These are phyloP conservation scores for Salvelinus namaycush DNA, from an alignment of 2,113 vertebrate species.

Conservation along the genomic window DNA sequence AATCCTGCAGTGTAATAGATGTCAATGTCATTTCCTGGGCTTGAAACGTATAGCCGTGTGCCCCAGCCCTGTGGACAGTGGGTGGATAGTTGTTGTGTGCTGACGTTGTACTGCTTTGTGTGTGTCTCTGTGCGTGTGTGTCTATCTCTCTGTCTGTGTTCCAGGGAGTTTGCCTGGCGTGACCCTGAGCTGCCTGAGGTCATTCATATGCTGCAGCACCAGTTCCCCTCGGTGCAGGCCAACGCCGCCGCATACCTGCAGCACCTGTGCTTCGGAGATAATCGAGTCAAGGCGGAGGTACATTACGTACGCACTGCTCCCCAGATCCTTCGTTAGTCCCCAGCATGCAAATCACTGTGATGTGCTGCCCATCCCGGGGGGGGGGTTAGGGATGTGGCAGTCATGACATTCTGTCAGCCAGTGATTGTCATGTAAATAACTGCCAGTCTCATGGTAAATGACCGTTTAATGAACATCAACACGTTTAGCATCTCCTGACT, in stretches of 20 bases:
- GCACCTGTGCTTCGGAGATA: conserved; percentile 95
- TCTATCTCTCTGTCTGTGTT: conserved; percentile 32
- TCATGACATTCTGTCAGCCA: too few relatives aligned
- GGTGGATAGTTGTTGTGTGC: background rate
- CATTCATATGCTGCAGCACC: conserved; percentile 98
- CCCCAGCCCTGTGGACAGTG: conserved; percentile 14
- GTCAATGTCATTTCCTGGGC: conserved; percentile 38
- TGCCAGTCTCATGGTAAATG: too few relatives aligned
- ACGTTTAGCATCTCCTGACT: too few relatives aligned
- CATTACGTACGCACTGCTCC: conserved; percentile 50
- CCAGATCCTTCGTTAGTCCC: background rate
- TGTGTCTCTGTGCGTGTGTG: background rate
- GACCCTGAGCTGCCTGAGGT: conserved; percentile 93
- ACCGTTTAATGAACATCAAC: too few relatives aligned
- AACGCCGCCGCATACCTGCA: conserved; percentile 96
- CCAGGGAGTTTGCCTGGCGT: conserved; percentile 95
- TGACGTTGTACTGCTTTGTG: background rate
- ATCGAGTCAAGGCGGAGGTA: conserved; percentile 91
- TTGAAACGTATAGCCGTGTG: conserved; percentile 1
- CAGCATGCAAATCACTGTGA: background rate
- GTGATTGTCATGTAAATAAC: too few relatives aligned
- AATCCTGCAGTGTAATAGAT: conserved; percentile 21
- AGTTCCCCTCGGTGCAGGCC: conserved; percentile 94
- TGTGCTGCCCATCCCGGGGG: too few relatives aligned
- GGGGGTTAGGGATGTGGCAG: too few relatives aligned